Base-by-base conservation (phyloP, 2,797 vertebrate genomes). In the Adelosebastes latens region DNA sequence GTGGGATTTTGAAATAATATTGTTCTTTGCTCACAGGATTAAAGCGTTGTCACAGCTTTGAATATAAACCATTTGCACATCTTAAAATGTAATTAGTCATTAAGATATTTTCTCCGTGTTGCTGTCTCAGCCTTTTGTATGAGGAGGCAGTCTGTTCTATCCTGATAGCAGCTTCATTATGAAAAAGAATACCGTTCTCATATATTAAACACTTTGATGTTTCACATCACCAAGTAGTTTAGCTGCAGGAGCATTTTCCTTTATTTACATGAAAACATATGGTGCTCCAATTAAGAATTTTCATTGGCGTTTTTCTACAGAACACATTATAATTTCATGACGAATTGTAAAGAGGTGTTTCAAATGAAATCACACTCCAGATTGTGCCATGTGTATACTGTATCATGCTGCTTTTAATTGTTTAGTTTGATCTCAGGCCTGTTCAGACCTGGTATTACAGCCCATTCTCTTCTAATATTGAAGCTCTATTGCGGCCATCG, bases 71-170 rank as follows among this genome's bases (percentile, higher is more conserved):
- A 86, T 91, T 94, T 93, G 80, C 84, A 90, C 91, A 88, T 89
- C 86, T 90, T 90, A 82, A 90, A 93, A 91, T 88, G 85, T 92
- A 93, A 93, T 92, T 93, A 92, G 82, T 91, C 88, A 92, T 88
- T 84, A 87, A 87, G 90, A 91, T 88, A 79, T 90, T 90, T 93
- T 72, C 86, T 86, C 73, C 67, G 52, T 82, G 82, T 83, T 86
- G 84, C 88, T 52, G 83, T 68, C 82, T 82, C 82, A 81, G 86
- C 71, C 87, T 78, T 88, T 87, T 88, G 84, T 90, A 32, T 13
- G 74, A 74, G 73, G 55, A 81, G 64, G 79, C 71, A 75, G 89
- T 81, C 89, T 93, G 94, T 80, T 93, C 77, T 18, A 60, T 89
- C 72, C 89, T 81, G 94, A 94, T 93, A 94, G 91, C 62, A 20